Evolutionary conservation across 92 coral and sea anemone species (phyloP), one percentile per base, ranked within the genome.

Genomic region (Muricea muricata): DNA sequence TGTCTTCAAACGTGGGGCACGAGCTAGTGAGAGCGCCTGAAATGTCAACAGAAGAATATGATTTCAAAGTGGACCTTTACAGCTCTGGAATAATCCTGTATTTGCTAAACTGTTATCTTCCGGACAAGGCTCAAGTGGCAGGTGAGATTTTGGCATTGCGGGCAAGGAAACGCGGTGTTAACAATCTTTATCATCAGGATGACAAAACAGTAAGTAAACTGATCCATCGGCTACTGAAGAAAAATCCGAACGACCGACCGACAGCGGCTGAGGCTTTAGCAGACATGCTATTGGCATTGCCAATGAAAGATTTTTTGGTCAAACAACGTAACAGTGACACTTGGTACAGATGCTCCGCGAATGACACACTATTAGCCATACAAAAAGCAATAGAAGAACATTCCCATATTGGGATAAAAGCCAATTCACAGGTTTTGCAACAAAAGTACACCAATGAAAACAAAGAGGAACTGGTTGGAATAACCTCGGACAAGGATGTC

Each of bases 1-100:
- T 76, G n/a, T 56, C 71, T 14, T 40, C 71, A 1, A 0, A 14
- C 28, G 5, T 28, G 1, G 67, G 41, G 35, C 31, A 37, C 14
- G 21, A 7, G 17, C 17, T 56, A 15, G 56, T 55, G 28, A 56
- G 71, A 18, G 83, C 83, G 35, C 83, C 83, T 33, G 83, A 78
- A 34, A 20, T 78, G 31, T 33, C 32, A 1, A 52, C 23, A 2
- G 60, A 52, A 18, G 4, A 15, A 9, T 52, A 52, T 20, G 60
- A 13, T 20, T 9, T 10, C 60, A 52, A 52, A 52, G 60, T 52
- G 18, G 60, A 52, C 18, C 7, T 52, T 9, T 52, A 52, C 26
- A 52, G 60, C 20, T 23, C 60, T 1, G 60, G 60, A 9, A 18
- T 52, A 0, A 25, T 52, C 24, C 23, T 52, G 26, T 52, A 52